Conservation (phyloP, 2,888 invertebrate species). For the Ophonus ardosiacus region DNA sequence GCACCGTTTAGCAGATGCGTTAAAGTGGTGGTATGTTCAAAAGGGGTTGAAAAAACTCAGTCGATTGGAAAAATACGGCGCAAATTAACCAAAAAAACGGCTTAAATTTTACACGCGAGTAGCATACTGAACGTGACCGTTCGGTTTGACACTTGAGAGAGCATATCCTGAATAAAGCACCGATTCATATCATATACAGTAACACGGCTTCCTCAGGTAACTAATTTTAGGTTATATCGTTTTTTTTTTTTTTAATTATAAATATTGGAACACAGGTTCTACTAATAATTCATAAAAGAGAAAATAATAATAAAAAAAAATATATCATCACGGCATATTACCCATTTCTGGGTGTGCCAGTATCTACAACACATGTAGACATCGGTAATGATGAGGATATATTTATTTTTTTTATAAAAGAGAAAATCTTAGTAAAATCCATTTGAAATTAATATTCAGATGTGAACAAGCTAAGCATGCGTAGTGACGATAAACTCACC, state of each 20-base stretch:
- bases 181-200: not conserved
- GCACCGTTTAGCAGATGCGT: constrained; percentile 37
- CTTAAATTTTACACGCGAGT: constrained; percentile 35
- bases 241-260: not conserved
- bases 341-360: too few relatives aligned
- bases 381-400: too few relatives aligned
- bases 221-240: not conserved
- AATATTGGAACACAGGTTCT: not conserved
- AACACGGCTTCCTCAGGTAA: not conserved
- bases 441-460: too few relatives aligned
- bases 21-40: constrained; percentile 31
- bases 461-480: too few relatives aligned
- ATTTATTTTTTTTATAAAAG: not conserved
- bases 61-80: constrained; percentile 31
- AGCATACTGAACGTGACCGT: constrained; percentile 12
- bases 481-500: too few relatives aligned
- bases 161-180: constrained; percentile 14
- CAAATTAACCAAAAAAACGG: constrained; percentile 44
- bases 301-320: too few relatives aligned
- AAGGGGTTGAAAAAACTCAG: constrained; percentile 37
- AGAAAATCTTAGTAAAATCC: not conserved
- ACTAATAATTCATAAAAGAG: not conserved
- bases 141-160: constrained; percentile 30
- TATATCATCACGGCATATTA: too few relatives aligned
- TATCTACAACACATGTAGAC: too few relatives aligned